Evolutionary conservation across 2,113 vertebrate genomes (phyloP).

Genomic region (Peromyscus maniculatus): DNA sequence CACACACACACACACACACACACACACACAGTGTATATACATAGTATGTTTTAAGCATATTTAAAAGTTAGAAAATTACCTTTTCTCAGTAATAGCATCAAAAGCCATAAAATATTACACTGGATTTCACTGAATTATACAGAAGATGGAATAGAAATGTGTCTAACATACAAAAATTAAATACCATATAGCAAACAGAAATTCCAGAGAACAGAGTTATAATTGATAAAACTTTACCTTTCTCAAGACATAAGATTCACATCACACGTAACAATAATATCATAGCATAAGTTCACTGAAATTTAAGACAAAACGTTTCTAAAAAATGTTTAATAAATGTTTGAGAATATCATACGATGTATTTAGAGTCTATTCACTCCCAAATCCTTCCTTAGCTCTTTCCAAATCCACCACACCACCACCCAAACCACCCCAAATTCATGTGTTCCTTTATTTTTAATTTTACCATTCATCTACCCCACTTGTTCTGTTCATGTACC

Average conservation of each 20-base stretch:
- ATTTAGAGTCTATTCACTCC: neutral
- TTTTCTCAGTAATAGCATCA: neutral
- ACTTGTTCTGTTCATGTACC: neutral
- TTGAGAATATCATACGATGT: neutral
- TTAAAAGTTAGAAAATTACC: neutral
- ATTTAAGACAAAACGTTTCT: neutral
- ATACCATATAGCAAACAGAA: neutral
- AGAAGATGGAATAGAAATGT: neutral
- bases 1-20: too few species aligned
- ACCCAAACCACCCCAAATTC: neutral
- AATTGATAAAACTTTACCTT: neutral
- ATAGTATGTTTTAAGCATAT: neutral
- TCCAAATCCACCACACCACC: neutral
- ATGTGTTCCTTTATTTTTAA: neutral
- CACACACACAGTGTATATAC: neutral
- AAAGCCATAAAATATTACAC: neutral
- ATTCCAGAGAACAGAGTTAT: neutral
- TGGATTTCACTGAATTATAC: neutral
- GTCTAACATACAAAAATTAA: neutral
- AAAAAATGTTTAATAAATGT: neutral
- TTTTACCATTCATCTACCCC: neutral
- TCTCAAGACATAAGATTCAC: neutral
- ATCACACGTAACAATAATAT: neutral
- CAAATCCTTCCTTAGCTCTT: neutral
- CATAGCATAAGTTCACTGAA: neutral